Percentiles rank a stretch among this genome's conserved stretches.
phyloP scores from a whole-genome alignment of 2,113 vertebrate genomes.

The Telmatochromis sp. region DNA sequence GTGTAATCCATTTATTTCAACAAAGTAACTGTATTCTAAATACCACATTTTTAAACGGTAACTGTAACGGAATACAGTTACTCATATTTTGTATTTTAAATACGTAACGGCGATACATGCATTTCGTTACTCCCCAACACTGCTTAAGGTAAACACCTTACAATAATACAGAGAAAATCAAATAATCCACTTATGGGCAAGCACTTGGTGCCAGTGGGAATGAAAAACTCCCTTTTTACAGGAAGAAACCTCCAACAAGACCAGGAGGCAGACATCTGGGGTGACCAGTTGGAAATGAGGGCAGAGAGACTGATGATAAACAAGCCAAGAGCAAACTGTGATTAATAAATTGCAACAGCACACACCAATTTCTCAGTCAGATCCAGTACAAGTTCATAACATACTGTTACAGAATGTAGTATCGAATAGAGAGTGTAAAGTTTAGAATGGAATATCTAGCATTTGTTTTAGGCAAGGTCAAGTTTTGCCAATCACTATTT shows the following conservation, averaged over 20 bases:
- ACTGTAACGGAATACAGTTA: neutral
- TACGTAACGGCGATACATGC: accelerated
- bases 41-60: neutral
- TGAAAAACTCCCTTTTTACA: neutral
- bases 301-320: neutral
- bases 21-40: neutral
- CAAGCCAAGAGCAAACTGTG: neutral
- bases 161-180: neutral
- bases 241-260: neutral
- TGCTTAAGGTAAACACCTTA: neutral
- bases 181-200: neutral
- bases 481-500: neutral
- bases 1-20: neutral
- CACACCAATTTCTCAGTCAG: neutral
- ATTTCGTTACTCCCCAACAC: neutral
- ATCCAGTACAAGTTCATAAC: neutral
- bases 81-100: neutral
- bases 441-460: neutral
- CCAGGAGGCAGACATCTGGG: neutral
- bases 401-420: neutral
- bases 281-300: neutral
- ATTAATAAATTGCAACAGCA: neutral
- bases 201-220: neutral
- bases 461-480: neutral
- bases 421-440: neutral